Conservation (phyloP, 2,113 vertebrate genomes). For the Percopsis transmontana region DNA sequence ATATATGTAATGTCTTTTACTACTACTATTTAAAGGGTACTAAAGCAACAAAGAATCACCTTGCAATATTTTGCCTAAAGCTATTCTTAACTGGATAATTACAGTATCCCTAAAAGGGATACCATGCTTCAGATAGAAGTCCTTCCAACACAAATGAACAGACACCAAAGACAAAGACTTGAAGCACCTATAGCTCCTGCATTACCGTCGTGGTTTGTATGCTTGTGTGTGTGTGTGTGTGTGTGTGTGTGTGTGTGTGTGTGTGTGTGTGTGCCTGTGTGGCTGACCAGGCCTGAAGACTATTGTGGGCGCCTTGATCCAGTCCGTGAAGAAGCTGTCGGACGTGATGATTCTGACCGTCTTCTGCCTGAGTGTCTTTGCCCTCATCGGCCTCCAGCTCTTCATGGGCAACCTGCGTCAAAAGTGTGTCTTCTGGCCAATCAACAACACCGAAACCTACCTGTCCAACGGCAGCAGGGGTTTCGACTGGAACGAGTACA, state of each 20-base stretch:
- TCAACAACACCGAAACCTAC: constrained; percentile 83
- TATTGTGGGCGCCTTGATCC: constrained; percentile 97
- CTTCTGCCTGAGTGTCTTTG: constrained; percentile 98
- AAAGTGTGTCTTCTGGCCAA: constrained; percentile 96
- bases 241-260: constrained; percentile 43
- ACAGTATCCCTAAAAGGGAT: background rate
- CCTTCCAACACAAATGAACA: constrained; percentile 11
- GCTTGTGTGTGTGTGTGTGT: background rate
- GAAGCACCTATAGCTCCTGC: constrained; percentile 31
- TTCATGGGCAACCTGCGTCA: constrained; percentile 98
- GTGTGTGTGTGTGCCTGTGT: constrained; percentile 32
- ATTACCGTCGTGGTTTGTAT: background rate
- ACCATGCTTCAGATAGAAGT: background rate
- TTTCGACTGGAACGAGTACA: constrained; percentile 96
- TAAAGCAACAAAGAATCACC: background rate
- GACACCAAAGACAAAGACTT: constrained; percentile 20
- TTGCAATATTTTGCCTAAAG: constrained; percentile 2
- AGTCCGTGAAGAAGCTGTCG: constrained; percentile 99
- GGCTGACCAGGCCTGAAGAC: constrained; percentile 91
- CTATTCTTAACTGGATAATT: constrained; percentile 6
- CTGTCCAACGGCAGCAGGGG: constrained; percentile 87
- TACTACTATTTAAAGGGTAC: too few relatives aligned
- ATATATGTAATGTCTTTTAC: too few relatives aligned
- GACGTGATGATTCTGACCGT: constrained; percentile 99
- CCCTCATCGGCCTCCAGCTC: constrained; percentile 96